Base-by-base conservation (phyloP, 2,888 invertebrate species). In the Troides oblongomaculatus region DNA sequence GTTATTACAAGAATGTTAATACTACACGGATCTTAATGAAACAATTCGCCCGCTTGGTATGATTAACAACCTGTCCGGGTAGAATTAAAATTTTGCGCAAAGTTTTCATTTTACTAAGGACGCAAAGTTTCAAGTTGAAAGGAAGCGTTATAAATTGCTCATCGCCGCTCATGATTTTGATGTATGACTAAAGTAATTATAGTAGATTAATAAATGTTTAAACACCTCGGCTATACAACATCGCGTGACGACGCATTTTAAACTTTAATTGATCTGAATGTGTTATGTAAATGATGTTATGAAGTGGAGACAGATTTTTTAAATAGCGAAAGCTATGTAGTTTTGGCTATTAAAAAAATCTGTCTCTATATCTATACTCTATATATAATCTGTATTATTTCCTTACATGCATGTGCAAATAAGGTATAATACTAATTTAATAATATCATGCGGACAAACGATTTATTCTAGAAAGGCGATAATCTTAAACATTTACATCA, bases 41-140 rank as follows among this genome's bases (percentile, higher is more conserved):
- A 53, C 53, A 53, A 53, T 53, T 53, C n/a, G 53, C 14, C 2
- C 14, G 17, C 53, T 18, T 18, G 14, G 53, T 53, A 6, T 53
- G 53, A 18, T 53, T 53, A 53, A 53, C n/a, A 56, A 56, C 56
- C 56, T 7, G 2, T 56, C 21, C 71, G 69, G 73, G 70, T 77
- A 77, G 70, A 75, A 77, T 74, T 46, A 1, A 46, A 46, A 10
- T 46, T 46, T 46, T 46, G 46, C 46, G 10, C 39, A 12, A 46
- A 30, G 73, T 77, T 78, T 84, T 82, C 80, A 82, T 78, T 76
- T 78, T 78, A 79, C 84, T 83, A 72, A 77, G 72, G 75, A 75
- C 78, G 77, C 77, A 74, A 74, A 73, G 72, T 68, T 68, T 73
- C 68, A 73, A 78, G 73, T 73, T 72, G 77, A 63, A 64, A 71